Base-by-base conservation (phyloP, 2,888 invertebrate genomes). In the Thera obeliscata region DNA sequence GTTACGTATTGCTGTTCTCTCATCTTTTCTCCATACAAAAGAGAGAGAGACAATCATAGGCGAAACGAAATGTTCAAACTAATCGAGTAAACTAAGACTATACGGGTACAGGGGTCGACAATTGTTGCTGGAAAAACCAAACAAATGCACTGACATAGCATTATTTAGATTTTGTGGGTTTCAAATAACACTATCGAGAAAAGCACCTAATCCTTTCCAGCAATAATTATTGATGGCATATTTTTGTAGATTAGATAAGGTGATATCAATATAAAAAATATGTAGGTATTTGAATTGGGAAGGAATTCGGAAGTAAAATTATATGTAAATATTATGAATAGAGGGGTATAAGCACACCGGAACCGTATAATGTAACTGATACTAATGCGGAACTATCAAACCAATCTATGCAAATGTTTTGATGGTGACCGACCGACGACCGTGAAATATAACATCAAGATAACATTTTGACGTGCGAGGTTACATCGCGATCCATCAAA, bases 41-140 rank as follows among this genome's bases (percentile, higher is more conserved):
- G 22, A 22, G 22, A 22, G 22, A 22, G 22, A 22, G n/a, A n/a
- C n/a, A n/a, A n/a, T n/a, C 22, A 22, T 1, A 22, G 22, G 22
- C 22, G 22, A 22, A 22, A 22, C 22, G 22, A 22, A 22, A 22
- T 22, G 22, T 22, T 22, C 22, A 22, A 22, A 22, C 22, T 22
- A 22, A 22, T 22, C 22, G 22, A 22, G 22, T 22, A 22, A 22
- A 22, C 22, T 22, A 22, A 22, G 22, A 22, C 22, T 22, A 66
- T 48, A 66, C 7, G 38, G 22, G 60, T 50, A 8, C 36, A 55
- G 56, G 54, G 41, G 12, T 22, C 48, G 6, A 56, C 5, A 46
- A 62, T 58, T 59, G 22, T 69, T 62, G 41, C 64, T 62, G 50
- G 50, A 61, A 56, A 55, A 36, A 43, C 6, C 12, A 22, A 7